A percentile compares a stretch with the other conserved stretches of the same genome.
Conservation (phyloP, 2,113 vertebrate genomes). For the Microtus richardsoni region DNA sequence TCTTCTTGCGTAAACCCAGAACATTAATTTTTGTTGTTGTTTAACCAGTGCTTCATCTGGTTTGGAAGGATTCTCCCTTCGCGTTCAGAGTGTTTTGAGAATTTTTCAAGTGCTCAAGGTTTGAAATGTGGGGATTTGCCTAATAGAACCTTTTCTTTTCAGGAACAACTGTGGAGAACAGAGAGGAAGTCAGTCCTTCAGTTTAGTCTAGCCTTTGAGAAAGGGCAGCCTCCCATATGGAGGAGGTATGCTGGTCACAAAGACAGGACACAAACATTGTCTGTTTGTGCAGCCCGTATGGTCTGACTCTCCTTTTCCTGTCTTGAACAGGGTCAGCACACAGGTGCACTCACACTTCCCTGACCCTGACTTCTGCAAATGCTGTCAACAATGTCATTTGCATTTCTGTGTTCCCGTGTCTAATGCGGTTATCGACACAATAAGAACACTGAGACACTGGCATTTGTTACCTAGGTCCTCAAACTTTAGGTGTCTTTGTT, state of each 20-base stretch:
- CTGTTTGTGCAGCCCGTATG: not conserved
- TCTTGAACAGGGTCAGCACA: not conserved
- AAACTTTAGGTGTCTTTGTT: not conserved
- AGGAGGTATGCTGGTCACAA: not conserved
- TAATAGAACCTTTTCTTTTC: not conserved
- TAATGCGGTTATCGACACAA: not conserved
- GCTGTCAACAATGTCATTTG: not conserved
- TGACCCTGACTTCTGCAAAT: not conserved
- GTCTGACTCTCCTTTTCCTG: not conserved
- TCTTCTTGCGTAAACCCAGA: not conserved
- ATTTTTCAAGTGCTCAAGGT: not conserved
- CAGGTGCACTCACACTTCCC: not conserved
- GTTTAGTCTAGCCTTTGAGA: not conserved
- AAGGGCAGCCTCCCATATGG: not conserved
- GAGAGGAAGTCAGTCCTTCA: not conserved
- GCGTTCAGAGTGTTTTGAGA: constrained; percentile 41
- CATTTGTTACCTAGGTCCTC: not conserved
- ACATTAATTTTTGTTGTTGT: not conserved
- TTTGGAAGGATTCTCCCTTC: not conserved
- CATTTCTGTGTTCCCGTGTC: not conserved
- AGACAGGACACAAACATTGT: not conserved
- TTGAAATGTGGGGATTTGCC: not conserved
- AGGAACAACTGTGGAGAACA: not conserved
- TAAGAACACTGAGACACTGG: not conserved
- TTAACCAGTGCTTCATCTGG: not conserved